Evolutionary conservation across 2,888 invertebrate species (phyloP).

Genomic region (Mystacides longicornis): DNA sequence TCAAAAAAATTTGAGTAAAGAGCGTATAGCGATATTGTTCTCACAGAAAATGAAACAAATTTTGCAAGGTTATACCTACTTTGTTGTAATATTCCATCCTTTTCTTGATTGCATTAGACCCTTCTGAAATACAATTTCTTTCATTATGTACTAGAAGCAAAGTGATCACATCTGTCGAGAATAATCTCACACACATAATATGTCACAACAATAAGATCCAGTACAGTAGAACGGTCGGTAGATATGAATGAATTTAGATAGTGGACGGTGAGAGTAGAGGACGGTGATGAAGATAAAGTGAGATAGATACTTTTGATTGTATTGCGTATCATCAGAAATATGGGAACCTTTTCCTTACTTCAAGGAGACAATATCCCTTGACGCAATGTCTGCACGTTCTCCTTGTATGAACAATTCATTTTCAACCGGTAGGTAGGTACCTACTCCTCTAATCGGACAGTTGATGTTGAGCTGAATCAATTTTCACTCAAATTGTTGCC

Average conservation of each 20-base stretch:
- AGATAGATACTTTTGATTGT: conserved; percentile 11
- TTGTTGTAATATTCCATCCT: background rate
- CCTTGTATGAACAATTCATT: conserved; percentile 21
- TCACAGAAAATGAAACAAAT: too few relatives aligned
- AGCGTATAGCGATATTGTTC: too few relatives aligned
- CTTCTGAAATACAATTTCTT: too few relatives aligned
- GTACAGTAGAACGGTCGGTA: too few relatives aligned
- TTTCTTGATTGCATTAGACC: background rate
- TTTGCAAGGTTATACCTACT: too few relatives aligned
- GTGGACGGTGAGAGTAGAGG: conserved; percentile 9
- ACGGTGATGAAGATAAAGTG: conserved; percentile 17
- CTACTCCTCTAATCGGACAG: background rate
- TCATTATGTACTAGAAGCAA: too few relatives aligned
- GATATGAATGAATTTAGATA: background rate
- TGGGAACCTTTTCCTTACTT: conserved; percentile 5
- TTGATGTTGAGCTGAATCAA: background rate
- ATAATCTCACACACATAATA: background rate
- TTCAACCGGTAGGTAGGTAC: background rate
- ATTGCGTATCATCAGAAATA: conserved; percentile 17
- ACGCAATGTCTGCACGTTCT: conserved; percentile 20
- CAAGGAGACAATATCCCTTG: conserved; percentile 17
- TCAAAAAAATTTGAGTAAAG: too few relatives aligned
- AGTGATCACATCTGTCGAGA: background rate
- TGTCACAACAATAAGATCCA: too few relatives aligned
- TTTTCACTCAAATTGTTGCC: too few relatives aligned